Evolutionary conservation across 2,797 vertebrate genomes (phyloP).

Genomic region (Apogon hyalosoma): DNA sequence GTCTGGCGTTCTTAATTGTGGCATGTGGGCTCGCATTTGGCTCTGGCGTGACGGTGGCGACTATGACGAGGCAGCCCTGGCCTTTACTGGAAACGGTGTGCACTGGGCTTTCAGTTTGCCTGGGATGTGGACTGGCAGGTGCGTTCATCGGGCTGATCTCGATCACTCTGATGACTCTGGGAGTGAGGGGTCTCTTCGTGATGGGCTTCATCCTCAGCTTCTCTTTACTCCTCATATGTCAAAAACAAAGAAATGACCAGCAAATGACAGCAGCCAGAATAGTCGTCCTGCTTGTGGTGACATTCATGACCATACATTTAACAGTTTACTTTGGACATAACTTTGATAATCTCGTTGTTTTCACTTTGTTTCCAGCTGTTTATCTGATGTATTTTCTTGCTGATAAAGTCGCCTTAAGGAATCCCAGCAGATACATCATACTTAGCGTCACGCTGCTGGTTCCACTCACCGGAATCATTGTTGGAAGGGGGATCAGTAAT

Average conservation of each 20-base stretch:
- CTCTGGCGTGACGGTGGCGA: neutral
- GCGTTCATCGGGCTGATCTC: neutral
- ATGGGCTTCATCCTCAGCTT: neutral
- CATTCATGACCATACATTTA: neutral
- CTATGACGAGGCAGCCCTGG: neutral
- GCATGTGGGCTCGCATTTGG: neutral
- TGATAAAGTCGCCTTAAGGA: neutral
- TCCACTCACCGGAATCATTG: neutral
- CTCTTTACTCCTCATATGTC: neutral
- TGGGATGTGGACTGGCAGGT: neutral
- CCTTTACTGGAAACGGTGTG: neutral
- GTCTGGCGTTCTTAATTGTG: constrained; percentile 2
- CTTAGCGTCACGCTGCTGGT: neutral
- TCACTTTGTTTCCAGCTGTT: neutral
- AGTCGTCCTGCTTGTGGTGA: neutral
- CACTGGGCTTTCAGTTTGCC: neutral
- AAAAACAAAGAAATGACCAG: neutral
- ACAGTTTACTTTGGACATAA: neutral
- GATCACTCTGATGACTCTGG: neutral
- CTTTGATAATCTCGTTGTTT: neutral
- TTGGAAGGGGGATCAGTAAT: neutral
- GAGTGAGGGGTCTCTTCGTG: neutral
- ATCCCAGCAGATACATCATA: neutral
- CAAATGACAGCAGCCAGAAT: neutral
- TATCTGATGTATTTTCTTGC: neutral